Evolutionary conservation across 2,888 invertebrate species (phyloP).

Genomic region (Caenorhabditis doughertyi): DNA sequence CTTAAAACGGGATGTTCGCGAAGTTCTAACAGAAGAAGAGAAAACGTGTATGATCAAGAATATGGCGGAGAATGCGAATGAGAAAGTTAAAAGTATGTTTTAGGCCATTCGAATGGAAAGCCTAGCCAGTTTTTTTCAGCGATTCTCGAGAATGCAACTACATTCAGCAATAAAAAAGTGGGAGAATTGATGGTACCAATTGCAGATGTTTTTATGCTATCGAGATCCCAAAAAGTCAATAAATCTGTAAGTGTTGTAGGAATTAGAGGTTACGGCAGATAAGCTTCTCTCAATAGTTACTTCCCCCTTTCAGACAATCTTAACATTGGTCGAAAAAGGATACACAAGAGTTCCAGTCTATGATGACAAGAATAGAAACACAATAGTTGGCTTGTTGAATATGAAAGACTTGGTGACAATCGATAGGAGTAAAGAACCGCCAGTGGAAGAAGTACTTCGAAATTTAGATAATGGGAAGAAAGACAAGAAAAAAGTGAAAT

Average conservation of each 20-base stretch:
- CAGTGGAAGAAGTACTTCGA: slow-evolving; percentile 27
- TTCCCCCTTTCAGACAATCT: slow-evolving; percentile 34
- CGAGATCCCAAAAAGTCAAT: slow-evolving; percentile 33
- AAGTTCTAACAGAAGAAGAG: slow-evolving; percentile 64
- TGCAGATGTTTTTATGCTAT: slow-evolving; percentile 53
- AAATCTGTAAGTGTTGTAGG: slow-evolving; percentile 18
- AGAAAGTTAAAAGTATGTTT: slow-evolving; percentile 38
- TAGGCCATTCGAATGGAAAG: too few relatives aligned
- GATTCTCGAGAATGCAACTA: slow-evolving; percentile 54
- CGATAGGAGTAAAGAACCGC: slow-evolving; percentile 33
- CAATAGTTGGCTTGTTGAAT: slow-evolving; percentile 53
- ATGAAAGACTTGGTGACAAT: slow-evolving; percentile 47
- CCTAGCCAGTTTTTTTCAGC: too few relatives aligned
- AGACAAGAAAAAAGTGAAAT: slow-evolving; percentile 16
- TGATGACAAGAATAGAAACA: slow-evolving; percentile 46
- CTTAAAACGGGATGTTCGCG: slow-evolving; percentile 53
- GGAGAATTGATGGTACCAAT: slow-evolving; percentile 61
- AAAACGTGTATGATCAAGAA: slow-evolving; percentile 58
- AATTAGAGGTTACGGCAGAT: neutral
- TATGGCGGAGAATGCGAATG: slow-evolving; percentile 55
- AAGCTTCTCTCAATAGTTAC: neutral
- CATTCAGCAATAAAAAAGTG: slow-evolving; percentile 54
- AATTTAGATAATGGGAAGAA: neutral
- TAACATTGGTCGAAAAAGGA: slow-evolving; percentile 61
- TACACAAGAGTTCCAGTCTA: slow-evolving; percentile 59